Base-by-base conservation (phyloP, 1,140 invertebrate species). In the Conus betulinus region DNA sequence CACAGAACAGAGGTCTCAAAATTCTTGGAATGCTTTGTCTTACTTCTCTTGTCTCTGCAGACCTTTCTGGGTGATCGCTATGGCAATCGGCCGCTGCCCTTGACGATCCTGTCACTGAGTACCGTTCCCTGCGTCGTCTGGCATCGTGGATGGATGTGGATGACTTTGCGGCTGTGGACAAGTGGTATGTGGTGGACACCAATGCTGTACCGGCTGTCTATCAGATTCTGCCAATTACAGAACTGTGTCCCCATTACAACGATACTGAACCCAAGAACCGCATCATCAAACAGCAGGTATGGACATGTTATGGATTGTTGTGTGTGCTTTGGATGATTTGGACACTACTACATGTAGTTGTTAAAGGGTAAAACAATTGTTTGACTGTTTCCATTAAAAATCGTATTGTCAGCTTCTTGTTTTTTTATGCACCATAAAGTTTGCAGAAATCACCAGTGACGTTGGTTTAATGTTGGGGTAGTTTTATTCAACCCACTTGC, bases 141-240 rank as follows among this genome's bases (percentile, higher is more conserved):
- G 92, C 92, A 15, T 90, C 89, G 55, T 90, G 91, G 83, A 87
- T 90, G 55, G 90, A 88, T n/a, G n/a, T 84, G 52, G 97, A 99
- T 7, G 85, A 87, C 90, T 97, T 97, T 1, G 97, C 96, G 17
- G 95, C 98, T 6, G 96, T 99, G 81, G 98, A 99, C 92, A 97
- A 97, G n/a, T 99, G 98, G 98, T 99, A 99, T 94, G 97, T 98
- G 93, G 98, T 98, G 94, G 98, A 99, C 93, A 97, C 97, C 79
- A 99, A 99, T 94, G 98, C 98, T 0, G 98, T 99, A 15, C 96
- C 96, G 8, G 97, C 98, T 0, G 97, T 98, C 1, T 99, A 98
- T 20, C 97, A 99, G 39, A 95, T 99, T 6, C 98, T 99, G 81
- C 90, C 93, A 89, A 92, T 91, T 67, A 92, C 90, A 27, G 87